Evolutionary conservation across 2,113 vertebrate genomes (phyloP), one percentile per base, ranked within the genome.

Genomic region (Phainopepla nitens): DNA sequence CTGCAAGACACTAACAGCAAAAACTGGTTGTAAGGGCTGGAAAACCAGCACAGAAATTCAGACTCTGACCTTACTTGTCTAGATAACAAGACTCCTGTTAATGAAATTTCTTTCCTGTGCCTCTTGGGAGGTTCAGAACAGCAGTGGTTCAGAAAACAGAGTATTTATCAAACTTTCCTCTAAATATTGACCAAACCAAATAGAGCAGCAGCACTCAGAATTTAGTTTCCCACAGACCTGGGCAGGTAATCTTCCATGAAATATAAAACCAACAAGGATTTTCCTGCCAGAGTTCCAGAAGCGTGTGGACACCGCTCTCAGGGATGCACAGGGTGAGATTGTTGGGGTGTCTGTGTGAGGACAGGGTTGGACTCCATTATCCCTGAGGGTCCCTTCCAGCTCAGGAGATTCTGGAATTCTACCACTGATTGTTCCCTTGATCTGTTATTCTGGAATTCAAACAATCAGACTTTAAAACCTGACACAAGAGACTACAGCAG

Each of bases 241-340:
- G 14, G 54, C 36, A 61, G 75, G 58, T 36, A 15, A 41, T 45
- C 53, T 50, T 75, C 57, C 13, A 16, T 3, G 51, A 29, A 50
- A 11, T 18, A 12, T 1, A 31, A 83, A 86, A 78, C 0, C 36
- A 51, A 50, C 31, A 22, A 60, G 36, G 11, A n/a, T 61, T 53
- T 62, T 31, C 72, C 49, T 68, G 19, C 19, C 51, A 19, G 33
- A 69, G n/a, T 18, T 45, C 51, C 69, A 33, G 58, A 7, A 44
- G 31, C 0, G 0, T 36, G 42, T n/a, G 77, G 28, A 14, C 23
- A 73, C 1, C 0, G 1, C 44, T 54, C 9, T 12, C 39, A 68
- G 45, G 53, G 19, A 24, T 23, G 29, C 11, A 1, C 45, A 53
- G 17, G 21, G 20, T 41, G 61, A 47, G 41, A 27, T 22, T 68